Percentiles rank a stretch among this genome's conserved stretches.
These are phyloP conservation scores for Drosophila merina DNA, from an alignment of 2,888 invertebrate species.

Conservation along the genomic window DNA sequence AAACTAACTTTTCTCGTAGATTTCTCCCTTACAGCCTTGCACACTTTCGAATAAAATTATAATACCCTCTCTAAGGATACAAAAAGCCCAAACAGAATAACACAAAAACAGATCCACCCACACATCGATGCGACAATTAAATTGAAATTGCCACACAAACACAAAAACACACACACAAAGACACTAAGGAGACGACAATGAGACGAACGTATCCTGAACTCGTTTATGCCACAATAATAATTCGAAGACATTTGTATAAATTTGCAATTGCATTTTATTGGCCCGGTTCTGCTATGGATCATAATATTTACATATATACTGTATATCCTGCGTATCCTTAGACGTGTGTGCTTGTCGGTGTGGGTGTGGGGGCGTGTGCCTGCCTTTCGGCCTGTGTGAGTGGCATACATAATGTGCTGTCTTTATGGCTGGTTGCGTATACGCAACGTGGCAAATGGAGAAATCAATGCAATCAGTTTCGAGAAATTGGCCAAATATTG, in stretches of 20 bases:
- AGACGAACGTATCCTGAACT: conserved; percentile 35
- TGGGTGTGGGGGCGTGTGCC: conserved; percentile 9
- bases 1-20: too few relatives aligned
- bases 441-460: conserved; percentile 40
- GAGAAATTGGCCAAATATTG: conserved; percentile 36
- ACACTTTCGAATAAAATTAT: too few relatives aligned
- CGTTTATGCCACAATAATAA: conserved; percentile 57
- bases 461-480: conserved; percentile 45
- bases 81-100: conserved; percentile 19
- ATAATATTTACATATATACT: conserved; percentile 61
- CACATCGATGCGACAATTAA: conserved; percentile 59
- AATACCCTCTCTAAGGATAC: too few relatives aligned
- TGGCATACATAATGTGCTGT: conserved; percentile 38
- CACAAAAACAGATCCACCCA: conserved; percentile 16
- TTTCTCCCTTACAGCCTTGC: too few relatives aligned
- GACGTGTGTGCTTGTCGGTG: conserved; percentile 9
- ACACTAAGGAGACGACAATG: conserved; percentile 40
- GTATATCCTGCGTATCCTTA: conserved; percentile 3
- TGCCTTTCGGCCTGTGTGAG: conserved; percentile 9
- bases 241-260: conserved; percentile 70
- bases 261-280: conserved; percentile 76
- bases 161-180: conserved; percentile 10
- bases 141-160: conserved; percentile 60
- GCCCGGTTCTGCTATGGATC: conserved; percentile 40
- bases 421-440: conserved; percentile 40